Conservation (phyloP, 1,140 invertebrate genomes). For the Trichoplusia ni region DNA sequence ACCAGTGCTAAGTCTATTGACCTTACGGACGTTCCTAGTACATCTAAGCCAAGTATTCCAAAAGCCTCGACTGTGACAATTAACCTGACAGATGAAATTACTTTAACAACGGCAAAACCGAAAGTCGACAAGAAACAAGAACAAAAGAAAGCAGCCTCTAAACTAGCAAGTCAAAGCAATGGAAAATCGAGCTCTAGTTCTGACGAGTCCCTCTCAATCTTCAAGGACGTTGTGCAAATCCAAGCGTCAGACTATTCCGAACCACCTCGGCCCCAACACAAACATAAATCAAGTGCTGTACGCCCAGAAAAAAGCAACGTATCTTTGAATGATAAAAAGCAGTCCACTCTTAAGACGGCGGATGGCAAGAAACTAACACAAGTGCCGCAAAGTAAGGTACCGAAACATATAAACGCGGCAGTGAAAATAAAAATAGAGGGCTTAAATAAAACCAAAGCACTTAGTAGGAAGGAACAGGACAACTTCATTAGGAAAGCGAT, state of each 20-base stretch:
- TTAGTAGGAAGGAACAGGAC: neutral
- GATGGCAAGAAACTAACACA: neutral
- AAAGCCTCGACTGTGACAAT: neutral
- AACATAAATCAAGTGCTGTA: too few relatives aligned
- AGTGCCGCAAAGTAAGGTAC: neutral
- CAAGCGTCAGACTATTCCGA: slow-evolving; percentile 39
- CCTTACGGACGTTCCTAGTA: neutral
- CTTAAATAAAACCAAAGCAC: neutral
- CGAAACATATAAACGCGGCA: neutral
- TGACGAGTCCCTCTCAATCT: slow-evolving; percentile 47
- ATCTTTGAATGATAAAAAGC: too few relatives aligned
- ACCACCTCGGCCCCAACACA: too few relatives aligned
- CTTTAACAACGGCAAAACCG: neutral
- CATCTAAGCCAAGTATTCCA: neutral
- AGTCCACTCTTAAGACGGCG: too few relatives aligned
- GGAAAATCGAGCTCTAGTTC: neutral
- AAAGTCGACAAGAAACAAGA: neutral
- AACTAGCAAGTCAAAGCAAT: slow-evolving; percentile 18
- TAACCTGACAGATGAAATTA: neutral
- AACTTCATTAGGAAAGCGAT: neutral
- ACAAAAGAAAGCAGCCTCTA: neutral
- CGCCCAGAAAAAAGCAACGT: neutral
- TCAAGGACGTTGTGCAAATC: slow-evolving; percentile 60
- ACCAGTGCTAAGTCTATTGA: neutral
- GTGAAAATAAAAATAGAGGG: neutral